A percentile compares a stretch with the other conserved stretches of the same genome.
Conservation (phyloP, 1,140 invertebrate genomes). For the Sitodiplosis mosellana region DNA sequence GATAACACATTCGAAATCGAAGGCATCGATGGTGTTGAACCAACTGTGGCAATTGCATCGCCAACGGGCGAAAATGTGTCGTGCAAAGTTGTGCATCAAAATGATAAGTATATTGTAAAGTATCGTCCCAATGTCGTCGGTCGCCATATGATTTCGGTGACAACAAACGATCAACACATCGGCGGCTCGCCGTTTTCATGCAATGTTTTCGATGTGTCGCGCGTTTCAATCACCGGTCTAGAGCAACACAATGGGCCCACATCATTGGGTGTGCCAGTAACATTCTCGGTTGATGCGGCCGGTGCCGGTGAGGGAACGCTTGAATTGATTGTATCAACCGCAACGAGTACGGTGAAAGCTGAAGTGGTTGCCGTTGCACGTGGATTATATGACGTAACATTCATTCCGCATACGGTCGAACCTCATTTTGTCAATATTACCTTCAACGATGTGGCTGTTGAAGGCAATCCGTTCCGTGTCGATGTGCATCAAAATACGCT, state of each 20-base stretch:
- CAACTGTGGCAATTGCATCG: slow-evolving; percentile 53
- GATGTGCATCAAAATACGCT: slow-evolving; percentile 73
- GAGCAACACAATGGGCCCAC: slow-evolving; percentile 36
- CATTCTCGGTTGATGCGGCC: slow-evolving; percentile 86
- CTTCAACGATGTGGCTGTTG: slow-evolving; percentile 87
- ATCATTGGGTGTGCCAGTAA: slow-evolving; percentile 66
- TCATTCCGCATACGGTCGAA: slow-evolving; percentile 75
- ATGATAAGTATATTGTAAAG: slow-evolving; percentile 47
- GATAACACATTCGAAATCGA: slow-evolving; percentile 24
- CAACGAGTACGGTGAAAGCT: slow-evolving; percentile 70
- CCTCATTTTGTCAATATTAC: slow-evolving; percentile 90
- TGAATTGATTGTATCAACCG: slow-evolving; percentile 83
- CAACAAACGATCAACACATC: slow-evolving; percentile 64
- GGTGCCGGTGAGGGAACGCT: slow-evolving; percentile 90
- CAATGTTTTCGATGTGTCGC: slow-evolving; percentile 79
- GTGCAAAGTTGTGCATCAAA: slow-evolving; percentile 35
- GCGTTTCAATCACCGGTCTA: slow-evolving; percentile 62
- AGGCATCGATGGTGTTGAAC: slow-evolving; percentile 31
- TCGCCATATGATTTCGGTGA: slow-evolving; percentile 62
- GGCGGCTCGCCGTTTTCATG: slow-evolving; percentile 82
- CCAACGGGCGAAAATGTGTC: slow-evolving; percentile 60
- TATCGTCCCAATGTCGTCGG: slow-evolving; percentile 74
- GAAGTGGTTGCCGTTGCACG: slow-evolving; percentile 77
- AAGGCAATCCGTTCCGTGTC: slow-evolving; percentile 84
- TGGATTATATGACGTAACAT: slow-evolving; percentile 90